Evolutionary conservation across 1,140 invertebrate genomes (phyloP).

Genomic region (Nylanderia fulva): DNA sequence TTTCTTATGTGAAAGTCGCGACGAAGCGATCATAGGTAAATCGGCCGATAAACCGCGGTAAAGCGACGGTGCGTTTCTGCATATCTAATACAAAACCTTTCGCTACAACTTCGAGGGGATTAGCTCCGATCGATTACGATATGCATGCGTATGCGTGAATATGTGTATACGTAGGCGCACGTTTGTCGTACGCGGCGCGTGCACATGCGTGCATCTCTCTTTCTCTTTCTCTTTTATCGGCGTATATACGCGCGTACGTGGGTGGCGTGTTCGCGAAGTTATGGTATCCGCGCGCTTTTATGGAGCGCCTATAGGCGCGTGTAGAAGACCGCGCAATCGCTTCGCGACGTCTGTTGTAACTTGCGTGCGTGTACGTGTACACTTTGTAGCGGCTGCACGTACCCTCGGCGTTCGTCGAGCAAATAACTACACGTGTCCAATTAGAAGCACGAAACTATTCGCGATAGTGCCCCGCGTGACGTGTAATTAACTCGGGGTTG

Average conservation of each 20-base stretch:
- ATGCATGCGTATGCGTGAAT: not conserved
- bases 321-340: not conserved
- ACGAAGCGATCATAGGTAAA: conserved; percentile 44
- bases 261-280: conserved; percentile 71
- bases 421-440: conserved; percentile 83
- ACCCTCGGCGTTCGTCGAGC: conserved; percentile 66
- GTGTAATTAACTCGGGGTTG: conserved; percentile 51
- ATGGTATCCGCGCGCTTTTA: conserved; percentile 75
- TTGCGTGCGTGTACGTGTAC: conserved; percentile 46
- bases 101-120: conserved; percentile 47
- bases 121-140: conserved; percentile 40
- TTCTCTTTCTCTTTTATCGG: conserved; percentile 61
- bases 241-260: conserved; percentile 65
- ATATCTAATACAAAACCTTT: conserved; percentile 58
- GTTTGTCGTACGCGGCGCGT: conserved; percentile 26
- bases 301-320: conserved; percentile 44
- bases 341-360: conserved; percentile 46
- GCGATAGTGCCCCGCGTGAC: conserved; percentile 58
- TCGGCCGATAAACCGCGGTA: conserved; percentile 50
- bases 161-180: not conserved
- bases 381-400: conserved; percentile 56
- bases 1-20: conserved; percentile 36
- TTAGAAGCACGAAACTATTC: conserved; percentile 80
- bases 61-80: conserved; percentile 56
- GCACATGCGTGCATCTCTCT: conserved; percentile 22